Conservation (phyloP, 2,888 invertebrate genomes). For the Ceraclea dissimilis region DNA sequence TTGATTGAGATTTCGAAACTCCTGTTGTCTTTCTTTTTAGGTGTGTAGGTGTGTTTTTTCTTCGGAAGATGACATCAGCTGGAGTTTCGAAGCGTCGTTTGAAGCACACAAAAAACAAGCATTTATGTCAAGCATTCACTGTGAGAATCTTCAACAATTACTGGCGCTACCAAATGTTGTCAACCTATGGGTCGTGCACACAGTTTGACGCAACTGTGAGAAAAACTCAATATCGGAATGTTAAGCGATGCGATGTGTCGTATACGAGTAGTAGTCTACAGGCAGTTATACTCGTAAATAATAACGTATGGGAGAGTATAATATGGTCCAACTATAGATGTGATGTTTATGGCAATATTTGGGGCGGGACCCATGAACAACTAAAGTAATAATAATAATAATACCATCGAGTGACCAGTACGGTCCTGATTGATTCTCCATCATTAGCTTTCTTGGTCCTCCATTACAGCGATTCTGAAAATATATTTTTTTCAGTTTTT, state of each 20-base stretch:
- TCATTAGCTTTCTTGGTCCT: neutral
- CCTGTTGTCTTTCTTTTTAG: too few species aligned
- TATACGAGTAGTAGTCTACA: neutral
- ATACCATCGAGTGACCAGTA: neutral
- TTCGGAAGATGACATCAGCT: too few species aligned
- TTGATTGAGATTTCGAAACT: too few species aligned
- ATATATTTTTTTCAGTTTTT: too few species aligned
- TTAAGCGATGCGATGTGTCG: slow-evolving; percentile 11
- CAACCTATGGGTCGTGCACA: neutral
- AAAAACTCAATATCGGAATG: slow-evolving; percentile 16
- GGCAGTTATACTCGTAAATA: neutral
- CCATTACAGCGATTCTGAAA: neutral
- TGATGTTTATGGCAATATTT: neutral
- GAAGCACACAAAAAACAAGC: too few species aligned
- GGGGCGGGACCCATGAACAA: neutral
- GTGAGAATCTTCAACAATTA: too few species aligned
- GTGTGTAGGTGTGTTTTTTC: too few species aligned
- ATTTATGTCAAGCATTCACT: too few species aligned
- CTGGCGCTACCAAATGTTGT: neutral
- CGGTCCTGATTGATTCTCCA: slow-evolving; percentile 10
- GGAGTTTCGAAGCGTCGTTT: too few species aligned
- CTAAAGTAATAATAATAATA: neutral
- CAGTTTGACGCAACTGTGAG: slow-evolving; percentile 17
- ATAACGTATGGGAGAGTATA: neutral
- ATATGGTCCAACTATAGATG: too few species aligned